These are phyloP conservation scores for Oenanthe melanoleuca DNA, from an alignment of 2,113 vertebrate genomes.

Conservation along the genomic window DNA sequence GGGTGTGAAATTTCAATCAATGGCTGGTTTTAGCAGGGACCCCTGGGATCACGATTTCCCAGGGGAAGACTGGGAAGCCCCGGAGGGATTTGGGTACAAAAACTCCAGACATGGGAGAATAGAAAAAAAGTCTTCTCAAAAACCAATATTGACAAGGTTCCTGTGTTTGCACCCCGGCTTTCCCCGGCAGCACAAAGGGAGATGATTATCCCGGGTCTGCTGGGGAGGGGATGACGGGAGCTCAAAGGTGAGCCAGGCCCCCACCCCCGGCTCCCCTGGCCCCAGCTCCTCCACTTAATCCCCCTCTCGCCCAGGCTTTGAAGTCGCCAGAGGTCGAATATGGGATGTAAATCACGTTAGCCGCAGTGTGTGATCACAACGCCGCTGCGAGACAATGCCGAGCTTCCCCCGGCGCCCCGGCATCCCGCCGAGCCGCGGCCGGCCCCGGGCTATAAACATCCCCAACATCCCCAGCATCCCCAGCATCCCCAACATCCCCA, in stretches of 20 bases:
- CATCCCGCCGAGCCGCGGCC: neutral
- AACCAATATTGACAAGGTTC: constrained; percentile 28
- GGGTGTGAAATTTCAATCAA: constrained; percentile 42
- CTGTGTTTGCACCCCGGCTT: constrained; percentile 27
- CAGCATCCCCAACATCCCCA: fast-evolving
- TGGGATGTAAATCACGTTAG: constrained; percentile 37
- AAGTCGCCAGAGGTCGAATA: constrained; percentile 46
- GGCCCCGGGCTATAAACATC: neutral
- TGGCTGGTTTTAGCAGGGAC: neutral
- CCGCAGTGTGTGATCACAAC: constrained; percentile 18
- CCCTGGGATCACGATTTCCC: neutral
- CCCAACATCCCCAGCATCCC: neutral
- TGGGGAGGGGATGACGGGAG: neutral
- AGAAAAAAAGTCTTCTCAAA: constrained; percentile 60
- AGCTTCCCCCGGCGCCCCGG: neutral
- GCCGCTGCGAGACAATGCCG: constrained; percentile 13
- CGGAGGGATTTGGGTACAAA: constrained; percentile 19
- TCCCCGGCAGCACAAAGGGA: neutral
- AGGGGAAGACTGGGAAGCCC: neutral
- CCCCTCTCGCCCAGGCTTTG: constrained; percentile 9
- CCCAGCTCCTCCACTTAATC: constrained; percentile 14
- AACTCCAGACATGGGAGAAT: constrained; percentile 34
- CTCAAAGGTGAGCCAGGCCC: neutral
- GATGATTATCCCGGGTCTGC: neutral
- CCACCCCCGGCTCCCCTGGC: neutral